Evolutionary conservation across 2,888 invertebrate genomes (phyloP).

Genomic region (Drosophila colorata): DNA sequence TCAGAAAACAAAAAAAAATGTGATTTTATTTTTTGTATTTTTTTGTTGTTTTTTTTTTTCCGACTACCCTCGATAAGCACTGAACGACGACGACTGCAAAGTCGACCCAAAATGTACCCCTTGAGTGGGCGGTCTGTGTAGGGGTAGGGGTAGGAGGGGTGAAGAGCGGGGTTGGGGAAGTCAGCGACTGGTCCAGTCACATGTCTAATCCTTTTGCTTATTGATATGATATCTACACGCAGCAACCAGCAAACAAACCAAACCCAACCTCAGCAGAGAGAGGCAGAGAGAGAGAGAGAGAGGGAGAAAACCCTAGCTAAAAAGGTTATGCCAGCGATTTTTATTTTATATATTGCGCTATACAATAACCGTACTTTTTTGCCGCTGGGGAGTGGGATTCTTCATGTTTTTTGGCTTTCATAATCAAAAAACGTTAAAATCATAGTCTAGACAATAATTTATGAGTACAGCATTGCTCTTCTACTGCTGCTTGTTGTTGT

Average conservation of each 20-base stretch:
- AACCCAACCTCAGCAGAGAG: constrained; percentile 10
- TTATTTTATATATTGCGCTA: constrained; percentile 72
- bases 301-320: constrained; percentile 27
- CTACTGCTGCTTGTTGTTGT: constrained; percentile 32
- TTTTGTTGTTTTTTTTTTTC: constrained; percentile 18
- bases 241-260: constrained; percentile 44
- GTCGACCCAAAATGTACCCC: constrained; percentile 61
- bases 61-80: constrained; percentile 62
- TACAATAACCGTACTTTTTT: constrained; percentile 52
- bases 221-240: constrained; percentile 80
- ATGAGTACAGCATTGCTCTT: constrained; percentile 71
- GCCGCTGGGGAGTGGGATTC: constrained; percentile 15
- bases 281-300: constrained; percentile 8
- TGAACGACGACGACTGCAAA: constrained; percentile 47
- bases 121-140: constrained; percentile 20
- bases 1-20: constrained; percentile 25
- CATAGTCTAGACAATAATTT: constrained; percentile 85
- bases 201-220: constrained; percentile 82
- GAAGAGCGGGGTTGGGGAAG: not conserved
- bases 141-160: not conserved
- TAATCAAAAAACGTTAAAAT: constrained; percentile 85
- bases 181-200: constrained; percentile 68
- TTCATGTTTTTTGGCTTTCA: constrained; percentile 68
- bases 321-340: constrained; percentile 70
- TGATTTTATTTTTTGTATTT: constrained; percentile 36